A percentile compares a stretch with the other conserved stretches of the same genome.
phyloP scores from a whole-genome alignment of 2,113 vertebrate genomes.

The Lepus timidus region DNA sequence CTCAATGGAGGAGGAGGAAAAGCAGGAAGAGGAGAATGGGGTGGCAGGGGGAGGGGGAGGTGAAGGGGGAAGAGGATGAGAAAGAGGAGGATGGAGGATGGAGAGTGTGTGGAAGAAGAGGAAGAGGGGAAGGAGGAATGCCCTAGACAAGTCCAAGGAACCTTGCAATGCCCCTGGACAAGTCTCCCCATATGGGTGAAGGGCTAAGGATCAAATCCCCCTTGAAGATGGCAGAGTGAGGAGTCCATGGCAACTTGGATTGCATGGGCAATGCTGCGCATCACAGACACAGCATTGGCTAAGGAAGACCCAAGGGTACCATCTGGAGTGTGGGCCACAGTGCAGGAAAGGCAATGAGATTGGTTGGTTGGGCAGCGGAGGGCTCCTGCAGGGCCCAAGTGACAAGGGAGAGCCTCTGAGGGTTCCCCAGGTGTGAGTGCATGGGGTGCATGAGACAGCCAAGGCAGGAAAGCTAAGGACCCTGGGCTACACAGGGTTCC shows the following conservation, averaged over 20 bases:
- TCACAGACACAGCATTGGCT: not conserved
- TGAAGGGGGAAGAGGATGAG: not conserved
- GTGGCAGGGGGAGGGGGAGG: not conserved
- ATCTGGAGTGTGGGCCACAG: not conserved
- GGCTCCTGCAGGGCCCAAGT: not conserved
- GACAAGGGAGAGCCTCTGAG: not conserved
- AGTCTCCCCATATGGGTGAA: not conserved
- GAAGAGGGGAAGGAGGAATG: too few relatives aligned
- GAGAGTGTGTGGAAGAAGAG: too few relatives aligned
- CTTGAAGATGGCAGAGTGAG: not conserved
- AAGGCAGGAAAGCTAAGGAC: not conserved
- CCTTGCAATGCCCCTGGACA: fast-evolving
- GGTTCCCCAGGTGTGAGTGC: too few relatives aligned
- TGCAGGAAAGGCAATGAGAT: too few relatives aligned
- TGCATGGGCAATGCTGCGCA: not conserved
- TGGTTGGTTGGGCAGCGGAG: too few relatives aligned
- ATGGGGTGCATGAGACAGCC: not conserved
- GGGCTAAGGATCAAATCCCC: not conserved
- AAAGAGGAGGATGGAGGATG: not conserved
- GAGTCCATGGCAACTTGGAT: not conserved
- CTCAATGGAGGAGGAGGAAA: too few relatives aligned
- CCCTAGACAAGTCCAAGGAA: too few relatives aligned
- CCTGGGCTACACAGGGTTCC: not conserved
- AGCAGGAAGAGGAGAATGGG: too few relatives aligned
- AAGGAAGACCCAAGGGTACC: fast-evolving